Conservation (phyloP, 2,113 vertebrate species). For the Paramisgurnus dabryanus region DNA sequence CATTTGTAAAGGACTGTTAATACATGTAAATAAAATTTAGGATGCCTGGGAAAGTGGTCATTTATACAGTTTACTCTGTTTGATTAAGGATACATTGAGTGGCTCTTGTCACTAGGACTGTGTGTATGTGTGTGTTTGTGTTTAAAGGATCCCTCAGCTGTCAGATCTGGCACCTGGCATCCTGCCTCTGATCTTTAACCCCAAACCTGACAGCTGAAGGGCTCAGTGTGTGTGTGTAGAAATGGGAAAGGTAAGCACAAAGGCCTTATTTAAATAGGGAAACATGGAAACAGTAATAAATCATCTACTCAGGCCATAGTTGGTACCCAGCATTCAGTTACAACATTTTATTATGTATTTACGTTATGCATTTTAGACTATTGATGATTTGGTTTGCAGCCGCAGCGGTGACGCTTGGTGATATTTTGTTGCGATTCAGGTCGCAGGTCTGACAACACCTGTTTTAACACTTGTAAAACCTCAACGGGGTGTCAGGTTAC, state of each 20-base stretch:
- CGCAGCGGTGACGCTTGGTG: not conserved
- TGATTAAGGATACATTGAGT: slow-evolving; percentile 37
- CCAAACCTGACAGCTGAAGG: slow-evolving; percentile 70
- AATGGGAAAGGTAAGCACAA: not conserved
- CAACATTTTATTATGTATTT: too few species aligned
- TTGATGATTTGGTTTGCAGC: not conserved
- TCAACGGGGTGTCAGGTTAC: not conserved
- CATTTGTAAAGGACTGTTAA: too few species aligned
- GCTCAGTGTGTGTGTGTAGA: slow-evolving; percentile 25
- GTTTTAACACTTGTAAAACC: slow-evolving; percentile 8
- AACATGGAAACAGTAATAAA: not conserved
- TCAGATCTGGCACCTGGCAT: slow-evolving; percentile 69
- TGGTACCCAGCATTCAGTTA: too few species aligned
- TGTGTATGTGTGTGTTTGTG: slow-evolving; percentile 43
- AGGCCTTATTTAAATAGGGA: not conserved
- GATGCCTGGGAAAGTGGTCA: too few species aligned
- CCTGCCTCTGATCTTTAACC: slow-evolving; percentile 66
- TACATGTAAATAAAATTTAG: too few species aligned
- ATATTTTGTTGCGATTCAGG: not conserved
- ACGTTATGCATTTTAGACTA: too few species aligned
- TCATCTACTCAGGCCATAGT: too few species aligned
- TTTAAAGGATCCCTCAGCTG: slow-evolving; percentile 63
- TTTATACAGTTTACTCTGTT: too few species aligned
- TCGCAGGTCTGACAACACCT: slow-evolving; percentile 11
- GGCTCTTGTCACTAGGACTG: slow-evolving; percentile 39